Base-by-base conservation (phyloP, 2,888 invertebrate species). In the Tuta absoluta region DNA sequence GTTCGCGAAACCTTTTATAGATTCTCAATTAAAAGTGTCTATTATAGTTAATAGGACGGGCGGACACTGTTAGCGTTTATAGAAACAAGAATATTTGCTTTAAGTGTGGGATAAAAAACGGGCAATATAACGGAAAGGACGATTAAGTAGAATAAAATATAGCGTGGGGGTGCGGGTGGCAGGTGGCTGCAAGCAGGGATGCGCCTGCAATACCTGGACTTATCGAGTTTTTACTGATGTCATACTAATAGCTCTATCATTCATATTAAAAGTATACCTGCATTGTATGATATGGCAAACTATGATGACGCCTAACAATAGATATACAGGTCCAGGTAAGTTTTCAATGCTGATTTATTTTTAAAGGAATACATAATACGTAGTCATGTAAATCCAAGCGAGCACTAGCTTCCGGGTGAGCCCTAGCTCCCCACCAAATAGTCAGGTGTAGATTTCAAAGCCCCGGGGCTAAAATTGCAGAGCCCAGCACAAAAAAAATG, bases 81-180 rank as follows among this genome's bases (percentile, higher is more conserved):
- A 85, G 86, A 84, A 87, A 87, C 86, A 82, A 82, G 87, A 87
- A 90, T 91, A 90, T 90, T 90, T 91, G 88, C 90, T 90, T 89
- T 88, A 84, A 86, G 86, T 84, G 81, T 73, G 82, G 81, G 80
- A 85, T 87, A 89, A 89, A 86, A 87, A 89, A 87, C 87, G 83
- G 86, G 86, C 85, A 89, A 87, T 85, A 89, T 91, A 91, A 91
- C 91, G 91, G 91, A 91, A 90, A 91, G 82, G 83, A 87, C 90
- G 89, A 91, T 91, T 91, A 91, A 89, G 87, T 87, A 79, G 90
- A 91, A 90, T 91, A 91, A 91, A 90, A 91, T 91, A 89, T 90
- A 89, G 85, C 85, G 87, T 89, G 83, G 87, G 91, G 91, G 90
- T 90, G 90, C 87, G 85, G 85, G 89, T 68, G 87, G 91, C 91